phyloP scores from a whole-genome alignment of 2,797 vertebrate genomes.

The Cichlasoma orientale region DNA sequence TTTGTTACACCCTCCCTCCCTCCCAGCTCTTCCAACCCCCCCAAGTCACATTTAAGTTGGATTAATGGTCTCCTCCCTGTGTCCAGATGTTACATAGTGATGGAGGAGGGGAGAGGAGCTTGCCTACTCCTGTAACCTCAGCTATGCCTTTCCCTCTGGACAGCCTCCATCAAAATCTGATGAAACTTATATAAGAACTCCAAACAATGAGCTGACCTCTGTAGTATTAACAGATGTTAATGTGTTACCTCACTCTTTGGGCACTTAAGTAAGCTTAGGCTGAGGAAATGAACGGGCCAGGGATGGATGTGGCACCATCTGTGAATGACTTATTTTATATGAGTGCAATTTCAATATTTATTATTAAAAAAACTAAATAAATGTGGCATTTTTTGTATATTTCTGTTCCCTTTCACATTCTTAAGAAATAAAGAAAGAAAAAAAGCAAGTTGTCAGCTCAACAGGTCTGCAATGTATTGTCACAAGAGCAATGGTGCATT shows the following conservation, averaged over 20 bases:
- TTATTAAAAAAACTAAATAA: not conserved
- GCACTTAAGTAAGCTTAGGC: not conserved
- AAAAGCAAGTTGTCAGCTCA: conserved; percentile 30
- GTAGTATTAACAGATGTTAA: not conserved
- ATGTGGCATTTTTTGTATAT: not conserved
- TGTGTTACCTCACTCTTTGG: not conserved
- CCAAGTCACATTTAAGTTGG: conserved; percentile 67
- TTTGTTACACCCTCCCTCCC: conserved; percentile 39
- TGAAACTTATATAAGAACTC: conserved; percentile 50
- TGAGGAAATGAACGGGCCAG: not conserved
- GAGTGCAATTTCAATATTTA: not conserved
- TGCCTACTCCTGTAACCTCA: conserved; percentile 54
- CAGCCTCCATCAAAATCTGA: conserved; percentile 34
- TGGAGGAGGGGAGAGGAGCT: conserved; percentile 66
- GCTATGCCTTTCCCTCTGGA: conserved; percentile 42
- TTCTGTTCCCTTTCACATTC: too few species aligned
- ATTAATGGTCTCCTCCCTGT: conserved; percentile 77
- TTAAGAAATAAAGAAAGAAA: not conserved
- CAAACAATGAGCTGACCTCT: not conserved
- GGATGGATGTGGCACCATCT: not conserved
- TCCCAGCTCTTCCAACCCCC: conserved; percentile 1
- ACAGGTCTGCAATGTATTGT: conserved; percentile 50
- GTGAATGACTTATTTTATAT: not conserved
- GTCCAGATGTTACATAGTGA: conserved; percentile 80
- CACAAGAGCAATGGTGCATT: conserved; percentile 38